Percentiles rank a stretch among this genome's conserved stretches.
Conservation (phyloP, 2,113 vertebrate genomes). For the Tylochromis polylepis region DNA sequence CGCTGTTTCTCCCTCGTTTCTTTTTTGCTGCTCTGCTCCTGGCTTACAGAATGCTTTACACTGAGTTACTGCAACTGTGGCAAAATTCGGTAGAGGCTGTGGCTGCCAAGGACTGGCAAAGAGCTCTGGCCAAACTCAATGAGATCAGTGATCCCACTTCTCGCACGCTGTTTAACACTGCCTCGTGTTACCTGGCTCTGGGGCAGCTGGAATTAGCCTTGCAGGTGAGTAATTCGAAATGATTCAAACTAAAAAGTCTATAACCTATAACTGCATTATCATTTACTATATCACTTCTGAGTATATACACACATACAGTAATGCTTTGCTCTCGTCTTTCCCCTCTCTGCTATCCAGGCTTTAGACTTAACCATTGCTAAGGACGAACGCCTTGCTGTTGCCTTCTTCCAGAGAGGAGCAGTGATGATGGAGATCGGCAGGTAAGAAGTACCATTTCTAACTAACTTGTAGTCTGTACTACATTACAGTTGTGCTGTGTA, state of each 20-base stretch:
- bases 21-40: background rate
- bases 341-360: conserved; percentile 63
- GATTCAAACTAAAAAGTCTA: background rate
- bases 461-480: background rate
- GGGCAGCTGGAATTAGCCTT: conserved; percentile 73
- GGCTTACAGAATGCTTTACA: conserved; percentile 74
- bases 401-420: conserved; percentile 84
- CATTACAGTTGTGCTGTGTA: background rate
- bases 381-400: conserved; percentile 82
- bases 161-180: conserved; percentile 77
- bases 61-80: conserved; percentile 80
- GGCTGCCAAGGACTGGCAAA: conserved; percentile 74
- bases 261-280: fast-evolving
- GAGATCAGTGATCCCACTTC: conserved; percentile 73
- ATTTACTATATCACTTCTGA: background rate
- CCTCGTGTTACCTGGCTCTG: conserved; percentile 76
- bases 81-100: conserved; percentile 72
- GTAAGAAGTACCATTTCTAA: conserved; percentile 48
- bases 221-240: conserved; percentile 35
- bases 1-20: background rate
- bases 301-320: background rate
- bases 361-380: conserved; percentile 75
- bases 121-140: conserved; percentile 69
- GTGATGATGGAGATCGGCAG: conserved; percentile 76
- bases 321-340: background rate